Evolutionary conservation across 2,113 vertebrate genomes (phyloP), one percentile per base, ranked within the genome.

Genomic region (Hepsetus odoe): DNA sequence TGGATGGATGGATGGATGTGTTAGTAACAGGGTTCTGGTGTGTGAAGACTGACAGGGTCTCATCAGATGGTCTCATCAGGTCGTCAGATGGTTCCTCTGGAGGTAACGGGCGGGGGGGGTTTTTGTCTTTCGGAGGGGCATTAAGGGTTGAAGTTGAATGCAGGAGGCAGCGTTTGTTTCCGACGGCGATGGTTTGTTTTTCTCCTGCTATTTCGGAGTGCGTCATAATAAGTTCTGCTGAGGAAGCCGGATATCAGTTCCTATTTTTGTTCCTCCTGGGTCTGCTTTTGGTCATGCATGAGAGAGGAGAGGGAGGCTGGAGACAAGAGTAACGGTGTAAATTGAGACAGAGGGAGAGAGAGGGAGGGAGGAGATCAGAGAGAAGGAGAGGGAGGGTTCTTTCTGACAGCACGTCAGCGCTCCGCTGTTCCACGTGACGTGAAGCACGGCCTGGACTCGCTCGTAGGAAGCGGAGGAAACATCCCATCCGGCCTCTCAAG

Each of bases 331-430:
- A 20, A 33, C 20, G 18, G 46, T 49, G 18, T 73, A 61, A 70
- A 79, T 61, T n/a, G 10, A 46, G 44, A 33, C 10, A 28, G n/a
- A 65, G 65, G 56, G 49, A 35, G 40, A 12, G 71, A 64, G 32
- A 67, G 35, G 4, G 40, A 62, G 0, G 33, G 22, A 30, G 22
- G 40, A n/a, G 20, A 35, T 49, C 22, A 75, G 64, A 35, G 20
- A 12, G 46, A 42, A 16, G 1, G 26, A 22, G 61, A n/a, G 51
- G 8, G 0, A 2, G 46, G 0, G 22, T 55, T 55, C 24, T 13
- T 20, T 49, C 64, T 70, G 59, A 9, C 58, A 33, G 0, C 86
- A 86, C 82, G 85, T 90, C 88, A 88, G 85, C 85, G 67, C 78
- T 33, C 18, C 26, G 42, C 32, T 72, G 24, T 80, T 76, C 82